Evolutionary conservation across 1,140 invertebrate species (phyloP).

Genomic region (Subanguina moxae): DNA sequence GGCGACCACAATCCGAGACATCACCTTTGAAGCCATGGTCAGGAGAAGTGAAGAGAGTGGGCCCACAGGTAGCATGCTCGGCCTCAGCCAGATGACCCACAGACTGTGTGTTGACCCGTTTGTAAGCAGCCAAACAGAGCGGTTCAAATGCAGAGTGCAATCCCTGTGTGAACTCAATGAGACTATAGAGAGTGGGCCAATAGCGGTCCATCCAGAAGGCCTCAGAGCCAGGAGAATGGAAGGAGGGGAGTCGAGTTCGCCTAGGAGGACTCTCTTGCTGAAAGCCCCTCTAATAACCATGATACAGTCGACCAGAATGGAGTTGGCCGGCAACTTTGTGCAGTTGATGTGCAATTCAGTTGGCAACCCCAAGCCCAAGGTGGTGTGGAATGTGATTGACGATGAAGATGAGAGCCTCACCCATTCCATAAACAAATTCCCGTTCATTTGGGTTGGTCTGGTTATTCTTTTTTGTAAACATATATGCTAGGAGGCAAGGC

Average conservation of each 20-base stretch:
- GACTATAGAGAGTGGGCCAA: neutral
- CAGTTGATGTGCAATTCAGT: constrained; percentile 18
- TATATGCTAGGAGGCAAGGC: too few relatives aligned
- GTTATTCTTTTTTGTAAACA: too few relatives aligned
- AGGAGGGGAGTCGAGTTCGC: neutral
- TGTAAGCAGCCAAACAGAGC: neutral
- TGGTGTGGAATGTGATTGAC: constrained; percentile 24
- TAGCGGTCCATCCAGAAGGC: neutral
- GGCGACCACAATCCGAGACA: constrained; percentile 6
- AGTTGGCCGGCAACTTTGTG: constrained; percentile 21
- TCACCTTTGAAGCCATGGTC: neutral
- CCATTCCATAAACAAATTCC: constrained; percentile 19
- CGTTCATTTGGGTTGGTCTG: constrained; percentile 30
- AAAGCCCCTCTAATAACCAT: constrained; percentile 18
- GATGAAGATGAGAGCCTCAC: constrained; percentile 6
- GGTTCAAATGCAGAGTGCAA: constrained; percentile 1
- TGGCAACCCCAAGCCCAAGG: constrained; percentile 17
- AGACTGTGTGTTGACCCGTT: constrained; percentile 8
- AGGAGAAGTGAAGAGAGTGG: neutral
- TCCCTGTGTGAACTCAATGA: neutral
- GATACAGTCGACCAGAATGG: constrained; percentile 26
- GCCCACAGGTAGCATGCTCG: neutral
- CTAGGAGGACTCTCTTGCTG: neutral
- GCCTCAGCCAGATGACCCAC: constrained; percentile 10
- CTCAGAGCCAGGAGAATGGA: neutral